phyloP scores from a whole-genome alignment of 2,113 vertebrate genomes.

The Cranoglanis bouderius region DNA sequence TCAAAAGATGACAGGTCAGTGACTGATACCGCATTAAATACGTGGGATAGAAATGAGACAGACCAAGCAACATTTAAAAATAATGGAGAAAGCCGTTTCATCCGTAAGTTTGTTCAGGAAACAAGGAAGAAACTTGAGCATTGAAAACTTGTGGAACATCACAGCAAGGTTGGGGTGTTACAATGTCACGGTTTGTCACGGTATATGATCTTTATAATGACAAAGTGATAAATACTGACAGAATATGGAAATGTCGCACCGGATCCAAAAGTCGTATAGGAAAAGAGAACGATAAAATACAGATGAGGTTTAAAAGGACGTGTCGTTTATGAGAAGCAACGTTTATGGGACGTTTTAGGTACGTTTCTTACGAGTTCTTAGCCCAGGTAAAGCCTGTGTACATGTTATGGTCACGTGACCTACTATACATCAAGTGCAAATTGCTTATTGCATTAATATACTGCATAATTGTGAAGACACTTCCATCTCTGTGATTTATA shows the following conservation, averaged over 20 bases:
- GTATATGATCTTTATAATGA: neutral
- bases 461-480: neutral
- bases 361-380: neutral
- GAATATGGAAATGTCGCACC: neutral
- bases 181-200: neutral
- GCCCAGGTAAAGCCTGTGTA: neutral
- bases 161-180: neutral
- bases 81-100: conserved; percentile 21
- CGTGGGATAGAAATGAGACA: conserved; percentile 32
- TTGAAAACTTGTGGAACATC: neutral
- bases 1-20: conserved; percentile 50
- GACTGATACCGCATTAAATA: conserved; percentile 53
- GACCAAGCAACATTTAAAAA: conserved; percentile 39
- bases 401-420: neutral
- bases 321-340: too few species aligned
- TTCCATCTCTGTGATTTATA: neutral
- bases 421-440: neutral
- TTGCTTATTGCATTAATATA: neutral
- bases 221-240: conserved; percentile 30
- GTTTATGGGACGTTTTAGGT: too few species aligned
- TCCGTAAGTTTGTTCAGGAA: conserved; percentile 30
- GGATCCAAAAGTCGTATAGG: neutral
- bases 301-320: neutral
- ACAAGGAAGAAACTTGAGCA: conserved; percentile 32
- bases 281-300: neutral